These are phyloP conservation scores for Phodopus roborovskii DNA, from an alignment of 2,113 vertebrate genomes.

Conservation along the genomic window DNA sequence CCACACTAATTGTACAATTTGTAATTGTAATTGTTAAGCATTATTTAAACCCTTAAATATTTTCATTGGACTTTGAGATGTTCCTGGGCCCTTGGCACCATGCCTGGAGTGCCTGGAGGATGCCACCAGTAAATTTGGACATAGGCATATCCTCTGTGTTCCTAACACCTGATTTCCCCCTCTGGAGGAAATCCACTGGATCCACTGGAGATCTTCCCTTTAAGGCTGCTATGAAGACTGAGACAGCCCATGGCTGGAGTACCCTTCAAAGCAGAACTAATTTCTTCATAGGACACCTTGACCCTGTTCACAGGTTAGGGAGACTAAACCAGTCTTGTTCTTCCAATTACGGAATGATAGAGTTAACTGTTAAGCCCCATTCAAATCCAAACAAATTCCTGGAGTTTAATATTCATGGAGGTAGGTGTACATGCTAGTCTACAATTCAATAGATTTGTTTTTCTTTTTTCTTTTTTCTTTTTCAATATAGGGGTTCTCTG, in stretches of 20 bases:
- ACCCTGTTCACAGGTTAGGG: background rate
- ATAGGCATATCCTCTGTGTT: background rate
- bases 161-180: background rate
- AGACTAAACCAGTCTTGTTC: background rate
- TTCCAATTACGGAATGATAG: background rate
- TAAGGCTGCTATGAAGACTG: background rate
- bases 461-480: background rate
- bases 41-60: background rate
- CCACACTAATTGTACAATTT: slow-evolving; percentile 48
- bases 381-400: background rate
- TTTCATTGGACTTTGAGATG: background rate
- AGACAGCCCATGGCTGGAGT: rapidly evolving
- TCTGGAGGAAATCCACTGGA: too few species aligned
- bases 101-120: background rate
- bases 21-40: background rate
- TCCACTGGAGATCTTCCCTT: background rate
- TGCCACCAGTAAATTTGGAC: background rate
- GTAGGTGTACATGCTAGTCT: background rate
- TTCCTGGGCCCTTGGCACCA: background rate
- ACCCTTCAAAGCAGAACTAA: background rate
- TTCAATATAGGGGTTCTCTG: background rate
- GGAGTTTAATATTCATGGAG: background rate
- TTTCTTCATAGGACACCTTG: background rate
- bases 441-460: background rate
- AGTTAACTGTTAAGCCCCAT: background rate